These are phyloP conservation scores for Conus ventricosus DNA, from an alignment of 1,140 invertebrate genomes.

Conservation along the genomic window DNA sequence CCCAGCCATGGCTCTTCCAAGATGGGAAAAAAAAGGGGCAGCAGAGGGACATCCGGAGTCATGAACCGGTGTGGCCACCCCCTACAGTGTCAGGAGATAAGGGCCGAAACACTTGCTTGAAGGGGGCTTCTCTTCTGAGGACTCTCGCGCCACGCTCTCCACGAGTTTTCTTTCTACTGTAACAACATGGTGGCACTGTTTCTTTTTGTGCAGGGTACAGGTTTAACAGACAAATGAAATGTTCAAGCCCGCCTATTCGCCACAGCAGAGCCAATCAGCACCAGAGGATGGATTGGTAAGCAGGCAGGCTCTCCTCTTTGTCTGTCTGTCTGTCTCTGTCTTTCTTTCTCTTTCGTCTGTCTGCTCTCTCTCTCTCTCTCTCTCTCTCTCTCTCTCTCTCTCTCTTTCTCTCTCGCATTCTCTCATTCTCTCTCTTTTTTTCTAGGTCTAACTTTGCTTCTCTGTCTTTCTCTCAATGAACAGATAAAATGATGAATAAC, in stretches of 20 bases:
- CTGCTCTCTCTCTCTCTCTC: neutral
- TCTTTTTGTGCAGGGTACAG: conserved; percentile 39
- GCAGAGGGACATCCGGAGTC: neutral
- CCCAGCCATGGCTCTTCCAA: too few species aligned
- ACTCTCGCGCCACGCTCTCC: too few species aligned
- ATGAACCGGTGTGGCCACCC: neutral
- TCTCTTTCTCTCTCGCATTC: too few species aligned
- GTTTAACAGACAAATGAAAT: conserved; percentile 42
- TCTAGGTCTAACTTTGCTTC: too few species aligned
- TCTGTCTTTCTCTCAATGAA: too few species aligned
- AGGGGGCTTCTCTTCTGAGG: too few species aligned
- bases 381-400: neutral
- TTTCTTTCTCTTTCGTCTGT: neutral
- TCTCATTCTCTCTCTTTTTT: neutral
- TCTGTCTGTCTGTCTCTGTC: neutral
- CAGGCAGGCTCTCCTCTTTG: neutral
- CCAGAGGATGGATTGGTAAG: conserved; percentile 13
- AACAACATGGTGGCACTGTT: too few species aligned
- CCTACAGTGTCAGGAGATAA: too few species aligned
- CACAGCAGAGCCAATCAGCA: conserved; percentile 16
- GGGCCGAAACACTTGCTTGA: too few species aligned
- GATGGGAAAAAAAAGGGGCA: neutral
- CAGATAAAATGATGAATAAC: too few species aligned
- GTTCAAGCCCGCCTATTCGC: conserved; percentile 31
- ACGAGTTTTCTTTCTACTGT: too few species aligned